Percentiles rank a stretch among this genome's conserved stretches.
phyloP scores from a whole-genome alignment of 1,140 invertebrate genomes.

The Drosophila murphyi region DNA sequence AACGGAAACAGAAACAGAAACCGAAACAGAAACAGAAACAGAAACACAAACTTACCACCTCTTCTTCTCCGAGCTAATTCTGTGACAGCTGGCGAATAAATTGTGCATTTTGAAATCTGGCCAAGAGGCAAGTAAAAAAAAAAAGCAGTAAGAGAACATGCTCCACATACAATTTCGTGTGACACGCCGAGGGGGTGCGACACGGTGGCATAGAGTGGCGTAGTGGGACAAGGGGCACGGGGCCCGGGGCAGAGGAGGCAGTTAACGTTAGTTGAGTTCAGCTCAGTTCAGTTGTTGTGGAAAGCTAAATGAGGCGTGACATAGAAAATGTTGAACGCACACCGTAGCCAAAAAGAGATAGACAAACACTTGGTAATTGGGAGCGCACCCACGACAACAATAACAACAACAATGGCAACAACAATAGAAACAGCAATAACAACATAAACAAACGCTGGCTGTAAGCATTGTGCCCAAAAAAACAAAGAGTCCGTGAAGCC shows the following conservation, averaged over 20 bases:
- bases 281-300: slow-evolving; percentile 49
- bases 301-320: slow-evolving; percentile 81
- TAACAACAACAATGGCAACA: slow-evolving; percentile 40
- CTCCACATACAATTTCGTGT: slow-evolving; percentile 38
- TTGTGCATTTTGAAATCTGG: slow-evolving; percentile 49
- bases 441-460: slow-evolving; percentile 25
- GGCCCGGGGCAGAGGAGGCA: not conserved
- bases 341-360: slow-evolving; percentile 31
- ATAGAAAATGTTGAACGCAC: slow-evolving; percentile 55
- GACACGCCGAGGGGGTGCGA: slow-evolving; percentile 24
- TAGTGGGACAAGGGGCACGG: not conserved
- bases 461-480: slow-evolving; percentile 25
- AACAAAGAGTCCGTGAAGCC: slow-evolving; percentile 19
- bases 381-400: slow-evolving; percentile 63
- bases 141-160: slow-evolving; percentile 28
- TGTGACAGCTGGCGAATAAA: slow-evolving; percentile 22
- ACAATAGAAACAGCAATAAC: slow-evolving; percentile 15
- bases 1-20: slow-evolving; percentile 3
- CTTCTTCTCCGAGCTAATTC: slow-evolving; percentile 19
- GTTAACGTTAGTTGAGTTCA: slow-evolving; percentile 4
- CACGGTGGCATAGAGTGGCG: not conserved
- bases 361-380: slow-evolving; percentile 58
- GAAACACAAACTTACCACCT: slow-evolving; percentile 16
- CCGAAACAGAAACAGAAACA: slow-evolving; percentile 16
- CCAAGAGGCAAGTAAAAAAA: slow-evolving; percentile 22